Evolutionary conservation across 2,888 invertebrate species (phyloP), one percentile per base, ranked within the genome.

Genomic region (Sceliomorpha sp.): DNA sequence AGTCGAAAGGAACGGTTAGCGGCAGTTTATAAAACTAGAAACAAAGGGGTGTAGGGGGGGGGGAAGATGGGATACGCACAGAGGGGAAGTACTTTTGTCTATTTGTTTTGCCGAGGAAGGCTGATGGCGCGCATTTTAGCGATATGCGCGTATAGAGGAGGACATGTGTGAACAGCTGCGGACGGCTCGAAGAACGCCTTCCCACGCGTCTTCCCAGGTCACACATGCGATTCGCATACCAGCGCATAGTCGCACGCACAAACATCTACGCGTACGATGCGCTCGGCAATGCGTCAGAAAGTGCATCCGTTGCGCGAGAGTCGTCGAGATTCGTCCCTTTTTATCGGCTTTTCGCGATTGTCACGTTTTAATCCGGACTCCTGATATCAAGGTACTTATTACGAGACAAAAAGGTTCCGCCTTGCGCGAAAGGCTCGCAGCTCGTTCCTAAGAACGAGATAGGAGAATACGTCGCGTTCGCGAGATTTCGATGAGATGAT

Each of bases 131-230:
- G 45, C 68, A 44, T 63, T 59, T 59, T 39, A 59, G 55, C 55
- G 39, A 37, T 50, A 37, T 47, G 50, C 55, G 56, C 31, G 70
- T 59, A 73, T n/a, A n/a, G n/a, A n/a, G n/a, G 67, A 67, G 67
- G 75, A 84, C 85, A 85, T 80, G 82, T 85, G 86, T 84, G 83
- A 83, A 83, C 85, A 85, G 82, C 83, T 86, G 86, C 69, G 78
- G 80, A 82, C 80, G 74, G 68, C 63, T 71, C 59, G 71, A 73
- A 71, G 74, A 78, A 56, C 75, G 76, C 62, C 76, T 86, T 86
- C 86, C 86, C 86, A 87, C 86, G 86, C 84, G 79, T 79, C 78
- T 82, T 76, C 73, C 70, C 73, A 62, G 70, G 76, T 78, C 77
- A 44, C 74, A 78, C 74, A 81, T 77, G 78, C 74, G 77, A 81